A percentile compares a stretch with the other conserved stretches of the same genome.
These are phyloP conservation scores for Baryphthengus martii DNA, from an alignment of 2,113 vertebrate genomes.

Conservation along the genomic window DNA sequence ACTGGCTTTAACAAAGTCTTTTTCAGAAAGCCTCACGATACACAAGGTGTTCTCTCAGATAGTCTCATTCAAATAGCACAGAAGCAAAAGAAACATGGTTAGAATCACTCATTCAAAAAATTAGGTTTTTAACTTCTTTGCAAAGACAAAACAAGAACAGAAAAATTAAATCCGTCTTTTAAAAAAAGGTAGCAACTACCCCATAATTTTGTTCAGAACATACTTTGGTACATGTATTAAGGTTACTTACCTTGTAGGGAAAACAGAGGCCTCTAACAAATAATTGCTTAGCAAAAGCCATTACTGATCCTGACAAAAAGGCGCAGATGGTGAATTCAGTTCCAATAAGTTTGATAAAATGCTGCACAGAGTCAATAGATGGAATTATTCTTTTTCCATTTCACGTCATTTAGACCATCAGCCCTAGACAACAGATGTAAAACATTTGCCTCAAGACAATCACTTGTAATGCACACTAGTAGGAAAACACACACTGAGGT, in stretches of 20 bases:
- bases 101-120: neutral
- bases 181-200: neutral
- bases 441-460: neutral
- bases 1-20: neutral
- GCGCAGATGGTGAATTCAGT: constrained; percentile 2
- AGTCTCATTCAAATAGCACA: neutral
- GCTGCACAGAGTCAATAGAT: neutral
- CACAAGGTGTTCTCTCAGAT: neutral
- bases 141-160: neutral
- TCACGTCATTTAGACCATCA: neutral
- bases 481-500: neutral
- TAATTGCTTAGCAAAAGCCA: neutral
- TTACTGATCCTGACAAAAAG: neutral
- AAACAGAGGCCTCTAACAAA: neutral
- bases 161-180: neutral
- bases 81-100: neutral
- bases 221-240: neutral
- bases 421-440: neutral
- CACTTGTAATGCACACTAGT: neutral
- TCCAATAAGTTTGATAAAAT: neutral
- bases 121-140: neutral
- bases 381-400: constrained; percentile 17
- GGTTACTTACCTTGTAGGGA: neutral
- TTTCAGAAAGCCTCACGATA: neutral
- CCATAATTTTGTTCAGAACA: neutral